These are phyloP conservation scores for Troides helena DNA, from an alignment of 2,888 invertebrate genomes.

Conservation along the genomic window DNA sequence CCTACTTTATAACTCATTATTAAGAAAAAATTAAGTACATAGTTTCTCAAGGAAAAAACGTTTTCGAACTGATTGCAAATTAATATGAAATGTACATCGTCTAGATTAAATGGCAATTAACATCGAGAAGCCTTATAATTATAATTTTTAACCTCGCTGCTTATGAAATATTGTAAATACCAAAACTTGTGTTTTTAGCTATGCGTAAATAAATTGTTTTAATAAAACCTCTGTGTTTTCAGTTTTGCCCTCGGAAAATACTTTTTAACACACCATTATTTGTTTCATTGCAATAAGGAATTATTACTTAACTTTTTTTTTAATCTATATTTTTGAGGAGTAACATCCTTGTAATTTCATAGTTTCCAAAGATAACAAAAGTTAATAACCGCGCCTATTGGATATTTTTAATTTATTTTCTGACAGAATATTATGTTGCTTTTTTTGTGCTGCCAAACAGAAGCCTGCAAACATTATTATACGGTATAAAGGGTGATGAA, in stretches of 20 bases:
- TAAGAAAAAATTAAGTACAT: neutral
- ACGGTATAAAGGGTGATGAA: no score
- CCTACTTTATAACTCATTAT: no score
- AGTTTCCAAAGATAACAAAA: no score
- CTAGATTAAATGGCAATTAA: neutral
- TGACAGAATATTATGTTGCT: no score
- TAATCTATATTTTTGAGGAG: no score
- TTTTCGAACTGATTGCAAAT: neutral
- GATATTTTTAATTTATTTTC: no score
- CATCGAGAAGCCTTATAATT: neutral
- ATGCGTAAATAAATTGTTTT: slow-evolving; percentile 42
- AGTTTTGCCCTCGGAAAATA: neutral
- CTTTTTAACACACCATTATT: neutral
- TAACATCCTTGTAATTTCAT: no score
- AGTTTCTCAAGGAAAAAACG: neutral
- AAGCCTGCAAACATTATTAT: no score
- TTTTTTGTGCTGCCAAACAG: no score
- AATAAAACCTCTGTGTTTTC: slow-evolving; percentile 15
- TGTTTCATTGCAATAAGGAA: no score
- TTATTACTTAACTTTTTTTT: no score
- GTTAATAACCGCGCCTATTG: no score
- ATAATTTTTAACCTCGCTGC: slow-evolving; percentile 5
- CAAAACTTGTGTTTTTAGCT: slow-evolving; percentile 28
- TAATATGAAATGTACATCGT: neutral
- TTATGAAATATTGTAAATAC: slow-evolving; percentile 28